Base-by-base conservation (phyloP, 53 echinoderm and acorn worm genomes). In the Mesocentrotus franciscanus region DNA sequence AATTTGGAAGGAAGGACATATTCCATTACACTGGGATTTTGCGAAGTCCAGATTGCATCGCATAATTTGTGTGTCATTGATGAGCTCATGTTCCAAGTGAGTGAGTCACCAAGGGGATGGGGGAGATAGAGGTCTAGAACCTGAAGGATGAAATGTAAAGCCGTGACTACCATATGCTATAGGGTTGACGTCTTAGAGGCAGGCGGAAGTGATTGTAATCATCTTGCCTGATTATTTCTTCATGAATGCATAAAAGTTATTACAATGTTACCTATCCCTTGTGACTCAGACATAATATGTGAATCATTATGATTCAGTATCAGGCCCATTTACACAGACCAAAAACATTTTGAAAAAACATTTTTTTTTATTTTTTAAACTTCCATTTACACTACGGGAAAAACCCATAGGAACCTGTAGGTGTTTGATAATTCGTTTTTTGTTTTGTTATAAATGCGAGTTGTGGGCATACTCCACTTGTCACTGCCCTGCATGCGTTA, bases 11-110 rank as follows among this genome's bases (percentile, higher is more conserved):
- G 74, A 74, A 74, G 74, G 74, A 74, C 32, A 74, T 74, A 74
- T 81, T 36, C 42, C 81, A 81, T 81, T 81, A 74, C 81, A 36
- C 64, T 64, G 17, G 8, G 81, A 81, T 33, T 42, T 9, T 81
- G 42, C 36, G 42, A 18, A 81, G 42, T 20, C 81, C 81, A 39
- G 81, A 81, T 58, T 90, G 90, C 60, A 27, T 58, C 60, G 22
- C 35, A 30, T n/a, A 56, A 85, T 58, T 60, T 59, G 60, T 90
- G 90, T 90, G 90, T 90, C 90, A 90, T 60, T 90, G 90, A 90
- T 90, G 90, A 90, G 90, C 20, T 90, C 60, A 90, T 90, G 90
- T 90, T 90, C 60, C 60, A 27, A 60, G 17, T 17, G 29, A 90
- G 90, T 90, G 90, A 90, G 58, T 90, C 60, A 90, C 60, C 15